These are phyloP conservation scores for Cristatella mucedo DNA, from an alignment of 2,888 invertebrate genomes.

Conservation along the genomic window DNA sequence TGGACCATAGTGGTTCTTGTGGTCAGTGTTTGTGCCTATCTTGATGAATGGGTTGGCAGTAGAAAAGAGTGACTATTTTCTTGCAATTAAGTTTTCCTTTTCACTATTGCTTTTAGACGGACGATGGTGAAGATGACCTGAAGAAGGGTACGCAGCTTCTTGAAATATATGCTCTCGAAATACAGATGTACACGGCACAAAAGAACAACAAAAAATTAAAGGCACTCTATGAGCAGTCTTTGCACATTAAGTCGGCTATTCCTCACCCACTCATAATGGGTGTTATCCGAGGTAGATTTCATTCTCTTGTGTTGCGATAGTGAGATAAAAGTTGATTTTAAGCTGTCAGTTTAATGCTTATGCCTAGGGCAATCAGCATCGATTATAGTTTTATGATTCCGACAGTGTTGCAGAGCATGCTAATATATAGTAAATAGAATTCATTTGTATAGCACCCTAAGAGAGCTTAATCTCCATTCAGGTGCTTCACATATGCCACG, in stretches of 20 bases:
- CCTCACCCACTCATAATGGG: conserved; percentile 99
- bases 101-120: conserved; percentile 51
- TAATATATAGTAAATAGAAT: too few relatives aligned
- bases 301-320: conserved; percentile 7
- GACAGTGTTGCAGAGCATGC: too few relatives aligned
- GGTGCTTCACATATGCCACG: too few relatives aligned
- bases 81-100: neutral
- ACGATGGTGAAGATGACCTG: conserved; percentile 89
- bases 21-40: too few relatives aligned
- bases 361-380: too few relatives aligned
- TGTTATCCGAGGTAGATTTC: conserved; percentile 68
- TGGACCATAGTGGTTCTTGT: neutral
- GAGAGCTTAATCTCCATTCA: too few relatives aligned
- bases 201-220: conserved; percentile 91
- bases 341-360: too few relatives aligned
- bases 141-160: conserved; percentile 89
- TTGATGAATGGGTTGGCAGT: too few relatives aligned
- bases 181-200: conserved; percentile 99
- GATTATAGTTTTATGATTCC: too few relatives aligned
- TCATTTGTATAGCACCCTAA: too few relatives aligned
- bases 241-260: conserved; percentile 96
- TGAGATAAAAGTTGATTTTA: too few relatives aligned
- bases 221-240: conserved; percentile 85
- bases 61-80: too few relatives aligned
- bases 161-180: conserved; percentile 95